These are phyloP conservation scores for Mechanitis mazaeus DNA, from an alignment of 2,888 invertebrate genomes.

Conservation along the genomic window DNA sequence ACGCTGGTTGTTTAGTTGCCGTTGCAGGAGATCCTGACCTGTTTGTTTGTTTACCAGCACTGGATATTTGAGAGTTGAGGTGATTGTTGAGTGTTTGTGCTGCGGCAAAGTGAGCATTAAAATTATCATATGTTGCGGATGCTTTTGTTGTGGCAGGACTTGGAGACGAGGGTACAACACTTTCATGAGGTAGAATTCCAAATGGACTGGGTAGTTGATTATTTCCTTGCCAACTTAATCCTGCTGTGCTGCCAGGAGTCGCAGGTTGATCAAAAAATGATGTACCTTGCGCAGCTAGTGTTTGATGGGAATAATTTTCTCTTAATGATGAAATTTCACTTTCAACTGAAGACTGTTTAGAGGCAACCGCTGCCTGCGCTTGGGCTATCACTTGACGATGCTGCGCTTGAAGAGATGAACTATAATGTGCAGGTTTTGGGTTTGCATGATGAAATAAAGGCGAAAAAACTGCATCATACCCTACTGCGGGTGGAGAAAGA, in stretches of 20 bases:
- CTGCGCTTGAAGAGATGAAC: slow-evolving; percentile 79
- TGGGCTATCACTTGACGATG: slow-evolving; percentile 81
- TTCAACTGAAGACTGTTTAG: slow-evolving; percentile 75
- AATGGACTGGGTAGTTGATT: slow-evolving; percentile 83
- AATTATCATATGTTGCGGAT: slow-evolving; percentile 79
- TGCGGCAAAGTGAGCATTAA: slow-evolving; percentile 82
- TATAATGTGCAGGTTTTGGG: slow-evolving; percentile 84
- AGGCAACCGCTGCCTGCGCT: slow-evolving; percentile 74
- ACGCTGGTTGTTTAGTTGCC: slow-evolving; percentile 71
- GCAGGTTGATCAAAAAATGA: slow-evolving; percentile 82
- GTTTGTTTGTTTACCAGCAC: slow-evolving; percentile 74
- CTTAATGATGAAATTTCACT: slow-evolving; percentile 75
- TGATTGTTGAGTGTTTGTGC: slow-evolving; percentile 80
- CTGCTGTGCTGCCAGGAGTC: slow-evolving; percentile 66
- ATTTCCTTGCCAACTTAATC: slow-evolving; percentile 85
- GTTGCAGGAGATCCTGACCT: slow-evolving; percentile 76
- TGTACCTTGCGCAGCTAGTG: slow-evolving; percentile 75
- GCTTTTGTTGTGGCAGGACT: slow-evolving; percentile 78
- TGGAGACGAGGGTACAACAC: slow-evolving; percentile 81
- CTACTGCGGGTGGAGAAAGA: slow-evolving; percentile 84
- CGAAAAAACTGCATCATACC: slow-evolving; percentile 89
- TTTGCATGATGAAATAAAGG: slow-evolving; percentile 88
- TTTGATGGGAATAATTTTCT: slow-evolving; percentile 79
- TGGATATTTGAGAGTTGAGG: slow-evolving; percentile 79
- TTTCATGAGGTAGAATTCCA: slow-evolving; percentile 87